These are phyloP conservation scores for Eubasilissa splendida DNA, from an alignment of 2,888 invertebrate genomes.

Conservation along the genomic window DNA sequence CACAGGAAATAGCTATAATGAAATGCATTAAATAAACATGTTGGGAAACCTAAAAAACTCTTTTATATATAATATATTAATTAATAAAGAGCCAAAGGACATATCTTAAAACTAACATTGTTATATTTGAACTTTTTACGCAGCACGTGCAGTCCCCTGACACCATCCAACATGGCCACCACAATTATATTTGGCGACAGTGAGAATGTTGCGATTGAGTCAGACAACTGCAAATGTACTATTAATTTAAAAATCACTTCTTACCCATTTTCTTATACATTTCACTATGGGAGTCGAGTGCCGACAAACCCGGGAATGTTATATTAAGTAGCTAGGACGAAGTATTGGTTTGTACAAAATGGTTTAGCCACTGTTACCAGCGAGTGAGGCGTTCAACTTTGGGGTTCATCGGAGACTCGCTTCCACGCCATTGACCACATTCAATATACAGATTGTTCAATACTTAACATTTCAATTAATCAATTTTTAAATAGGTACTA, in stretches of 20 bases:
- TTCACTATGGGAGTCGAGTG: conserved; percentile 56
- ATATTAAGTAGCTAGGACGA: conserved; percentile 42
- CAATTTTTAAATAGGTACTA: conserved; percentile 53
- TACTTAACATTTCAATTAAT: conserved; percentile 58
- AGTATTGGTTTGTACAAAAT: conserved; percentile 10
- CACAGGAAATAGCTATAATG: conserved; percentile 34
- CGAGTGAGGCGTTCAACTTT: background rate
- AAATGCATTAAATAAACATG: conserved; percentile 39
- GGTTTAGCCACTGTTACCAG: conserved; percentile 23
- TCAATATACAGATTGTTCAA: conserved; percentile 57
- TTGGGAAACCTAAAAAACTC: conserved; percentile 52
- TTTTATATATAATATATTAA: conserved; percentile 49
- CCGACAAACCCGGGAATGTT: conserved; percentile 57
- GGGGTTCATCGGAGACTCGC: background rate
- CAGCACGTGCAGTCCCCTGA: conserved; percentile 5
- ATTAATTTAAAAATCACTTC: conserved; percentile 55
- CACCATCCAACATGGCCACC: background rate
- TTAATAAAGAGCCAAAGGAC: conserved; percentile 52
- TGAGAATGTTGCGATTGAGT: conserved; percentile 6
- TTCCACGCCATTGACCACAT: conserved; percentile 55
- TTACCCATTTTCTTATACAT: conserved; percentile 50
- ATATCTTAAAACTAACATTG: conserved; percentile 56
- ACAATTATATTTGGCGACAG: background rate
- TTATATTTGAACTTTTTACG: conserved; percentile 58
- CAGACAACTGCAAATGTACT: conserved; percentile 35